These are phyloP conservation scores for Artibeus lituratus DNA, from an alignment of 2,797 vertebrate genomes.

Conservation along the genomic window DNA sequence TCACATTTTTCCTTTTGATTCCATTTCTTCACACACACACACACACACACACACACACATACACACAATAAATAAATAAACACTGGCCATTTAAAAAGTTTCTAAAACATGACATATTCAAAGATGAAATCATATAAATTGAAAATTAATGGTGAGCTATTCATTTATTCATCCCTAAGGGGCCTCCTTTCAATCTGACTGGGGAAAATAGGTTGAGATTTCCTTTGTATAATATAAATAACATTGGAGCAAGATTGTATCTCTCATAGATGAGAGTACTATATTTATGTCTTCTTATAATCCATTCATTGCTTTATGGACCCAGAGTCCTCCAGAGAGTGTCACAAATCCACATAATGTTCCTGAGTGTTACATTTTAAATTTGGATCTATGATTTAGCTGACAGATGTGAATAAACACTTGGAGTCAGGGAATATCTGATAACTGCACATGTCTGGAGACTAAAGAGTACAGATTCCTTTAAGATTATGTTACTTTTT, in stretches of 20 bases:
- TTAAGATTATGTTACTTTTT: background rate
- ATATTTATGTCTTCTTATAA: slow-evolving; percentile 84
- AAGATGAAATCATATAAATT: slow-evolving; percentile 58
- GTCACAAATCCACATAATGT: slow-evolving; percentile 78
- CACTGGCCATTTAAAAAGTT: background rate
- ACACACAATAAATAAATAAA: slow-evolving; percentile 48
- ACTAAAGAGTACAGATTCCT: background rate
- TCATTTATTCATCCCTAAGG: slow-evolving; percentile 73
- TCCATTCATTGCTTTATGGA: slow-evolving; percentile 83
- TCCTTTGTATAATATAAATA: slow-evolving; percentile 76
- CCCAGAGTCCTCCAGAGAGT: slow-evolving; percentile 78
- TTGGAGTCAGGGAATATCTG: slow-evolving; percentile 38
- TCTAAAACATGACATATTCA: slow-evolving; percentile 30
- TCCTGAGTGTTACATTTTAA: slow-evolving; percentile 73
- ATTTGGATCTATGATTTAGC: slow-evolving; percentile 77
- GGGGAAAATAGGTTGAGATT: slow-evolving; percentile 69
- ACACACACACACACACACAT: background rate
- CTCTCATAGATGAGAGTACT: slow-evolving; percentile 82
- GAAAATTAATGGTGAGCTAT: slow-evolving; percentile 67
- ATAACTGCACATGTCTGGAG: background rate
- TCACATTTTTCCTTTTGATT: background rate
- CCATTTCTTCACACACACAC: background rate
- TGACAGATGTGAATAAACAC: slow-evolving; percentile 79
- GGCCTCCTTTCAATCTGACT: slow-evolving; percentile 51
- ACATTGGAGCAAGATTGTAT: slow-evolving; percentile 76